Percentiles rank a stretch among this genome's conserved stretches.
phyloP scores from a whole-genome alignment of 2,797 vertebrate genomes.

The Rachycentron canadum region DNA sequence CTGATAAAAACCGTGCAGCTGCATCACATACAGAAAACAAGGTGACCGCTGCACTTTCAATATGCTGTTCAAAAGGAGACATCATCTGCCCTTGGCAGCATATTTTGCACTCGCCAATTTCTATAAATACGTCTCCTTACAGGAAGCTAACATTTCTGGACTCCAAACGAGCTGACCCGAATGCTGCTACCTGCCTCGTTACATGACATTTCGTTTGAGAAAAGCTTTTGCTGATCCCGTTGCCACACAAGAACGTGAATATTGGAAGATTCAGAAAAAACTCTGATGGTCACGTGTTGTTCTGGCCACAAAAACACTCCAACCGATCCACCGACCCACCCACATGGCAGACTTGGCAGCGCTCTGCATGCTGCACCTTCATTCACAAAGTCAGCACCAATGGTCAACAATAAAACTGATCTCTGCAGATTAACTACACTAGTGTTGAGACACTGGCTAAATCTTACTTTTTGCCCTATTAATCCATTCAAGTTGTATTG shows the following conservation, averaged over 20 bases:
- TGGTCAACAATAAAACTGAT: not conserved
- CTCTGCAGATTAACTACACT: not conserved
- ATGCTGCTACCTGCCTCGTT: not conserved
- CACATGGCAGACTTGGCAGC: not conserved
- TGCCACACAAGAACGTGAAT: not conserved
- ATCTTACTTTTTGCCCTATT: not conserved
- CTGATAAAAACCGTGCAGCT: conserved; percentile 17
- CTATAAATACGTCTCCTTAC: not conserved
- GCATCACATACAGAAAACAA: conserved; percentile 28
- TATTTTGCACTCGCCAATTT: conserved; percentile 2
- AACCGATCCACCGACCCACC: not conserved
- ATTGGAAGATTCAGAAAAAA: not conserved
- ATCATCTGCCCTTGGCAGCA: conserved; percentile 23
- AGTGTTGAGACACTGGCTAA: not conserved
- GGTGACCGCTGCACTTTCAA: conserved; percentile 27
- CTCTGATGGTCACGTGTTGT: not conserved
- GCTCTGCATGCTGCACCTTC: not conserved
- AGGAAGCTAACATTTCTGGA: not conserved
- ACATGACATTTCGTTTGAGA: not conserved
- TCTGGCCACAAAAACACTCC: not conserved
- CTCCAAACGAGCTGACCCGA: not conserved
- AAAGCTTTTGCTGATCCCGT: not conserved
- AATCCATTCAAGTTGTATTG: conserved; percentile 8
- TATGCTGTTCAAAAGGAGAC: not conserved
- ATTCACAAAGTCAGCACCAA: not conserved